phyloP scores from a whole-genome alignment of 2,888 invertebrate species.

The Hipparchia semele region DNA sequence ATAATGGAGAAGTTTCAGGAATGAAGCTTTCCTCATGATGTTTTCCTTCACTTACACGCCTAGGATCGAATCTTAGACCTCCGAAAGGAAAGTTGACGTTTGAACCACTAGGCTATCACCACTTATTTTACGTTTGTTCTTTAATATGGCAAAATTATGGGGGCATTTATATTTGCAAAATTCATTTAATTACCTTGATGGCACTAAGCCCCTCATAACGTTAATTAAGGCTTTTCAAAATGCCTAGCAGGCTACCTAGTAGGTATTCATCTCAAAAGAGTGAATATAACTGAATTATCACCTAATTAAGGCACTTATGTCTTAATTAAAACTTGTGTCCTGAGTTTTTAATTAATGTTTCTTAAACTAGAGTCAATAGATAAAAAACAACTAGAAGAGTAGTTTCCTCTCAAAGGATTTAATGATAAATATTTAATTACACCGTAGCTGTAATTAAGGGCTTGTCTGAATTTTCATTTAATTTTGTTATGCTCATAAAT shows the following conservation, averaged over 20 bases:
- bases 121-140: too few relatives aligned
- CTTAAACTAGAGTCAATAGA: background rate
- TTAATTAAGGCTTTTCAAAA: constrained; percentile 1
- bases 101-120: too few relatives aligned
- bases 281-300: constrained; percentile 8
- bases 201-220: background rate
- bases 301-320: background rate
- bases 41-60: too few relatives aligned
- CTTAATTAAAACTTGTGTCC: background rate
- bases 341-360: constrained; percentile 5
- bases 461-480: background rate
- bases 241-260: background rate
- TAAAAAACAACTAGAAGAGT: background rate
- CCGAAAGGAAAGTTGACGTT: too few relatives aligned
- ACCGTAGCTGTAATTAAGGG: too few relatives aligned
- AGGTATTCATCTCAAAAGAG: background rate
- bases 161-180: background rate
- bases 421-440: background rate
- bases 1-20: too few relatives aligned
- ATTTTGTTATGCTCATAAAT: background rate
- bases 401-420: background rate
- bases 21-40: too few relatives aligned
- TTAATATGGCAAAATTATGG: too few relatives aligned
- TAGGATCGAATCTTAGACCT: too few relatives aligned
- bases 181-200: constrained; percentile 11